A percentile compares a stretch with the other conserved stretches of the same genome.
phyloP scores from a whole-genome alignment of 53 echinoderm and acorn worm genomes.

The Actinopyga echinites region DNA sequence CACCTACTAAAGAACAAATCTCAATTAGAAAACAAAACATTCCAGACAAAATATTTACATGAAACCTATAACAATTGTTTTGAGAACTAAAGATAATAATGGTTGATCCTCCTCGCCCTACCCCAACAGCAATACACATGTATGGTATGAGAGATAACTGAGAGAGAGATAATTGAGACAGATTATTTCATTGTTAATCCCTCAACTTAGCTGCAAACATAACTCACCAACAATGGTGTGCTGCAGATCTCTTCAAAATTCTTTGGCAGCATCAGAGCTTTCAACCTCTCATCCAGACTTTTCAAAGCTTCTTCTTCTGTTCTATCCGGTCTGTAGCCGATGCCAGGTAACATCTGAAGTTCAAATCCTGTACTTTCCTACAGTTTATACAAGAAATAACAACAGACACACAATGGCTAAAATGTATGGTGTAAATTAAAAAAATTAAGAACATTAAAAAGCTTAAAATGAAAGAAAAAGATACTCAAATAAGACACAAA shows the following conservation, averaged over 20 bases:
- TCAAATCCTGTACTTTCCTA: conserved; percentile 44
- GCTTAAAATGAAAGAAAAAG: too few relatives aligned
- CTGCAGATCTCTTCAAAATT: conserved; percentile 87
- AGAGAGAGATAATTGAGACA: background rate
- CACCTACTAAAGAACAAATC: too few relatives aligned
- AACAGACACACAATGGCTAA: background rate
- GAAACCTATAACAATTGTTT: too few relatives aligned
- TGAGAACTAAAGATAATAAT: too few relatives aligned
- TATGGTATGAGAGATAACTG: background rate
- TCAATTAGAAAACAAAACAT: too few relatives aligned
- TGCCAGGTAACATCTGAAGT: conserved; percentile 65
- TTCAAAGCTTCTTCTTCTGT: conserved; percentile 63
- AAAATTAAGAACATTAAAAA: too few relatives aligned
- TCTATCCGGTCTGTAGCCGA: conserved; percentile 79
- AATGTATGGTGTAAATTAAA: too few relatives aligned
- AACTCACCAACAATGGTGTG: conserved; percentile 74
- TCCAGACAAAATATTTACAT: too few relatives aligned
- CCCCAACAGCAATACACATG: background rate
- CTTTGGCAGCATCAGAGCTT: conserved; percentile 79
- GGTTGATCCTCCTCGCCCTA: background rate
- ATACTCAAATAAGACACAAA: too few relatives aligned
- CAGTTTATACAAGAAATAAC: background rate
- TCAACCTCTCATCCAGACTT: conserved; percentile 83
- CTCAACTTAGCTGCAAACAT: background rate
- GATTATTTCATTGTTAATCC: background rate